Evolutionary conservation across 2,797 vertebrate species (phyloP).

Genomic region (Tapirus indicus): DNA sequence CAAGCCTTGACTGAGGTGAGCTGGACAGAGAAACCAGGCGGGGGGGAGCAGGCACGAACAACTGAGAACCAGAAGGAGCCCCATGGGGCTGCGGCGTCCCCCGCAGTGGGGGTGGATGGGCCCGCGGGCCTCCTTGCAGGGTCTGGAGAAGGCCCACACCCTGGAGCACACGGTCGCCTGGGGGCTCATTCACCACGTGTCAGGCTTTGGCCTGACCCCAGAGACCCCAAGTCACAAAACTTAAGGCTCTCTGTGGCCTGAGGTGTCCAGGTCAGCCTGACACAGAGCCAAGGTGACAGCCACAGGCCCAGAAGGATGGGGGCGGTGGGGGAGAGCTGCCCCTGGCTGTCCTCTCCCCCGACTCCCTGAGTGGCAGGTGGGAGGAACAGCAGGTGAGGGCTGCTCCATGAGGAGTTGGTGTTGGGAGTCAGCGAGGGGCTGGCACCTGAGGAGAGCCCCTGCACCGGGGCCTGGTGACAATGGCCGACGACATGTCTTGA

Average conservation of each 20-base stretch:
- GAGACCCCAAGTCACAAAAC: background rate
- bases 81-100: rapidly evolving
- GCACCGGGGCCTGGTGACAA: rapidly evolving
- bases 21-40: background rate
- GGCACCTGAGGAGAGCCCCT: background rate
- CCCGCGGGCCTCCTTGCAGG: background rate
- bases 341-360: rapidly evolving
- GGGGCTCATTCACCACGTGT: background rate
- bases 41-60: background rate
- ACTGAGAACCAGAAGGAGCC: background rate
- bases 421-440: rapidly evolving
- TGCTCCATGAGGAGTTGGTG: no score
- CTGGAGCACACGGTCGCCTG: background rate
- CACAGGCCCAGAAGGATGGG: no score
- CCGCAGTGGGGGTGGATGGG: rapidly evolving
- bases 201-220: background rate
- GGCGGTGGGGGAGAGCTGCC: rapidly evolving
- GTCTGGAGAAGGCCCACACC: rapidly evolving
- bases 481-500: rapidly evolving
- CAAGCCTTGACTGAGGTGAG: background rate
- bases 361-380: rapidly evolving
- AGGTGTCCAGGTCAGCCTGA: background rate
- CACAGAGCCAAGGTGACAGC: rapidly evolving
- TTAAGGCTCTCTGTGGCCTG: background rate
- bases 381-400: background rate